Percentiles rank a stretch among this genome's conserved stretches.
phyloP scores from a whole-genome alignment of 2,113 vertebrate species.

The Todiramphus saurophagus region DNA sequence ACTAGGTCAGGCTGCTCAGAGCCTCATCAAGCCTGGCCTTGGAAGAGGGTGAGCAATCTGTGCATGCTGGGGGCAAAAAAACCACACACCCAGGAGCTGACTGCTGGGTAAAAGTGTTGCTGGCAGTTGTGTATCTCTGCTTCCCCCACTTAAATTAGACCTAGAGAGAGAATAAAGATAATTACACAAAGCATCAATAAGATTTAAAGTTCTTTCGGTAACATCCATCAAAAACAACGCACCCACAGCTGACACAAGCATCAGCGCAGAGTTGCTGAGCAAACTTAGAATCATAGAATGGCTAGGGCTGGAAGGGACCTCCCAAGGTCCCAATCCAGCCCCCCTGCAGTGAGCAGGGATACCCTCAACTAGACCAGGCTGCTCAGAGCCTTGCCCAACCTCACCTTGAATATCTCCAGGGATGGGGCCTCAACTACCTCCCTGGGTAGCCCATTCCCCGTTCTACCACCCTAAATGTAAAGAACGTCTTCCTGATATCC shows the following conservation, averaged over 20 bases:
- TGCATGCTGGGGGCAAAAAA: rapidly evolving
- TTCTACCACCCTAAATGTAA: no score
- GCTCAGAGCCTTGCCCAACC: no score
- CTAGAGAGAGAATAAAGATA: neutral
- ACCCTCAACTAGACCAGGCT: no score
- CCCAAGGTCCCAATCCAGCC: no score
- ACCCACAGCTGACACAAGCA: neutral
- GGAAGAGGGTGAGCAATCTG: neutral
- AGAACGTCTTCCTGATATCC: no score
- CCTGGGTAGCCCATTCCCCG: no score
- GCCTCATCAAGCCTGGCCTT: no score
- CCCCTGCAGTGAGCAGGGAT: no score
- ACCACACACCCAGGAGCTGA: neutral
- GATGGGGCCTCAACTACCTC: no score
- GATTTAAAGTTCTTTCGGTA: neutral
- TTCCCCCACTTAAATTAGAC: neutral
- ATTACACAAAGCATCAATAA: neutral
- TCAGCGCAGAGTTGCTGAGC: rapidly evolving
- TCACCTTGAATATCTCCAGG: no score
- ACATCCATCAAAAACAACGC: neutral
- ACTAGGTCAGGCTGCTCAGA: no score
- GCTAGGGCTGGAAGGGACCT: no score
- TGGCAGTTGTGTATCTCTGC: neutral
- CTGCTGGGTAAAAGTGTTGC: neutral
- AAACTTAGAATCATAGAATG: neutral